Evolutionary conservation across 1,140 invertebrate species (phyloP).

Genomic region (Asbolus verrucosus): DNA sequence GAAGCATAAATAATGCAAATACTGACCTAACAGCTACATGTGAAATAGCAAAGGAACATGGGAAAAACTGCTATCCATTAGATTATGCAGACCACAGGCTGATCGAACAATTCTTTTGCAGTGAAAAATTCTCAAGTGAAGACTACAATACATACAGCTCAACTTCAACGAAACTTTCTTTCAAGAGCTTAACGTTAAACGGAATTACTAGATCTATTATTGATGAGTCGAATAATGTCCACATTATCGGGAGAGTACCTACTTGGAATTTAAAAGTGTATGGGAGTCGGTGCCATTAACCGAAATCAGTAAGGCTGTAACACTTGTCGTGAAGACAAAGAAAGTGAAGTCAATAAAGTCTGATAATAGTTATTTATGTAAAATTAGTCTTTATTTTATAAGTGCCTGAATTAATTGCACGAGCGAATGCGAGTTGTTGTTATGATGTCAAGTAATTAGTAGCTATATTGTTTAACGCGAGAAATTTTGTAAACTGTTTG

Average conservation of each 20-base stretch:
- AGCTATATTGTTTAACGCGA: too few species aligned
- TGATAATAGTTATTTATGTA: too few species aligned
- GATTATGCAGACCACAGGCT: too few species aligned
- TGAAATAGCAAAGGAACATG: constrained; percentile 54
- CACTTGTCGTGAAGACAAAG: not conserved
- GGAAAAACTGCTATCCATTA: constrained; percentile 52
- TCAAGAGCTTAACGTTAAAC: constrained; percentile 58
- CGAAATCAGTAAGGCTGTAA: too few species aligned
- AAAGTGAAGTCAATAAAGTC: not conserved
- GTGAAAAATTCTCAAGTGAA: constrained; percentile 51
- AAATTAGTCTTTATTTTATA: too few species aligned
- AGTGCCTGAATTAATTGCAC: too few species aligned
- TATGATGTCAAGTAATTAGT: too few species aligned
- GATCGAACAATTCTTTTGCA: constrained; percentile 57
- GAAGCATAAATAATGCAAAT: constrained; percentile 4
- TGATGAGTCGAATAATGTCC: constrained; percentile 52
- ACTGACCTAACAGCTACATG: constrained; percentile 39
- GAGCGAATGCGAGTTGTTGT: too few species aligned
- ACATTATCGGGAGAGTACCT: constrained; percentile 48
- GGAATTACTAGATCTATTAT: constrained; percentile 52
- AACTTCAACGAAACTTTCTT: constrained; percentile 51
- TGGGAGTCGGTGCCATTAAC: constrained; percentile 43
- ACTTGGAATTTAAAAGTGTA: constrained; percentile 49
- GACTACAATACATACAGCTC: constrained; percentile 54
- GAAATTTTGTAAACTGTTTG: too few species aligned